Evolutionary conservation across 2,797 vertebrate genomes (phyloP).

Genomic region (Buphagus erythrorhynchus): DNA sequence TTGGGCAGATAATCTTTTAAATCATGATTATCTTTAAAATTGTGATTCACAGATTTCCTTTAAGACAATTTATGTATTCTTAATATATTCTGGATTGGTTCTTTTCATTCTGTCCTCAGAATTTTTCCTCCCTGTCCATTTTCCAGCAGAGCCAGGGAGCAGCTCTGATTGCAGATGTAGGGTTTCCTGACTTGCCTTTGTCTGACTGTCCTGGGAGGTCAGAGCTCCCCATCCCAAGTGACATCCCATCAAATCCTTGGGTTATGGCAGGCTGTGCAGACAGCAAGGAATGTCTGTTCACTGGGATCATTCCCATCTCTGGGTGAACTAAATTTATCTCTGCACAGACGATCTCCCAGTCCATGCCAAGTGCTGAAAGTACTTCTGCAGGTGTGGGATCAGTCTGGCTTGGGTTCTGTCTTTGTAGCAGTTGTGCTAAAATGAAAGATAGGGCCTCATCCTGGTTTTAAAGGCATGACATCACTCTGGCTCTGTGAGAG

Average conservation of each 20-base stretch:
- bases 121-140: neutral
- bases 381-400: neutral
- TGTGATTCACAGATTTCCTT: neutral
- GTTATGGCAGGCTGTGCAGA: neutral
- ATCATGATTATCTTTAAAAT: neutral
- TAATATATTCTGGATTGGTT: neutral
- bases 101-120: neutral
- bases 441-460: neutral
- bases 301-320: neutral
- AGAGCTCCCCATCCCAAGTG: neutral
- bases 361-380: neutral
- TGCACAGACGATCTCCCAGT: neutral
- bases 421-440: neutral
- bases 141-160: neutral
- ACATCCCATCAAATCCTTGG: neutral
- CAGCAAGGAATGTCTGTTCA: neutral
- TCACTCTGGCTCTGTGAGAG: neutral
- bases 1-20: neutral
- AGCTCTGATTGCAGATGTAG: neutral
- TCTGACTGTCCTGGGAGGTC: neutral
- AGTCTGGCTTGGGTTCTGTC: neutral
- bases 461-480: neutral
- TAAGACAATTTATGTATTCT: neutral
- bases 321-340: neutral
- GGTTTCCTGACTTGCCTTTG: neutral